Percentiles rank a stretch among this genome's conserved stretches.
Evolutionary conservation across 1,140 invertebrate genomes (phyloP).

Genomic region (Acromyrmex charruanus): DNA sequence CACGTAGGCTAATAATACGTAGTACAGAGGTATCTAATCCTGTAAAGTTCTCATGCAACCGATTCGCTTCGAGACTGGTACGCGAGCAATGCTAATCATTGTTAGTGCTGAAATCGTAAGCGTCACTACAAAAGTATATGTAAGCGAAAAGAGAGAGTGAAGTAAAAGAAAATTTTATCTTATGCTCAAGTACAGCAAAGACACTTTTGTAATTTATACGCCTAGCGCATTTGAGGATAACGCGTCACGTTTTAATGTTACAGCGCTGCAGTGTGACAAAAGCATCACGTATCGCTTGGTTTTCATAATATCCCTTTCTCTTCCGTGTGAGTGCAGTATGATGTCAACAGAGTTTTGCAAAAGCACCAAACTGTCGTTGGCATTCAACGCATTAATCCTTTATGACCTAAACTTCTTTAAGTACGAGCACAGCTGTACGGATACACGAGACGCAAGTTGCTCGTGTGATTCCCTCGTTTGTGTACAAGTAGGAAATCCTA

Average conservation of each 20-base stretch:
- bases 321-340: not conserved
- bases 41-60: slow-evolving; percentile 10
- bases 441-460: slow-evolving; percentile 10
- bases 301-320: slow-evolving; percentile 19
- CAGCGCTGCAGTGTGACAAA: not conserved
- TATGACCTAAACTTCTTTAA: slow-evolving; percentile 50
- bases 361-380: slow-evolving; percentile 33
- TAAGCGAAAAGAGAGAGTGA: not conserved
- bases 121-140: not conserved
- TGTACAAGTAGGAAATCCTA: slow-evolving; percentile 11
- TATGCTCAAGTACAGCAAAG: not conserved
- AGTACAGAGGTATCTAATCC: not conserved
- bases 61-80: not conserved
- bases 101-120: too few species aligned
- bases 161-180: not conserved
- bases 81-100: not conserved
- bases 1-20: slow-evolving; percentile 33
- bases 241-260: not conserved
- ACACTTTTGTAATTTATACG: not conserved
- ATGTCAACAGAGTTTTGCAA: slow-evolving; percentile 22
- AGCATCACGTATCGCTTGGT: not conserved
- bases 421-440: slow-evolving; percentile 43
- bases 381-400: slow-evolving; percentile 46
- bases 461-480: slow-evolving; percentile 9
- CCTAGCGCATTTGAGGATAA: not conserved